Base-by-base conservation (phyloP, 2,797 vertebrate genomes). In the Neosalanx taihuensis region DNA sequence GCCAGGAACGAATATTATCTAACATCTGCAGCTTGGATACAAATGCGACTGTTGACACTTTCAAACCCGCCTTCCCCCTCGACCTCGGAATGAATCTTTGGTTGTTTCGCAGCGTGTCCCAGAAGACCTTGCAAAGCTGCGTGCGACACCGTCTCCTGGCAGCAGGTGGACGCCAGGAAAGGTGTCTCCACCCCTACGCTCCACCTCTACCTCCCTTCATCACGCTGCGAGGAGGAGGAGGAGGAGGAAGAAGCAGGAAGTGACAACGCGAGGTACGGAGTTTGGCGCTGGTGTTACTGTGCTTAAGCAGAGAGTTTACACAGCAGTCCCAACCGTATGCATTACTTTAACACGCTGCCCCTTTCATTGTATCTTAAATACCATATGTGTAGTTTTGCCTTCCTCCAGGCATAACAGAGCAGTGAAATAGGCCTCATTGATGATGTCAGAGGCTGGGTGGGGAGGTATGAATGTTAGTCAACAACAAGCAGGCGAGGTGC, bases 181-280 rank as follows among this genome's bases (percentile, higher is more conserved):
- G 61, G 31, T 1, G 30, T 71, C 72, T 30, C 62, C 7, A 30
- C 79, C 59, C 69, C 84, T 12, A 72, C 79, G 2, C 82, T 91
- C 3, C 87, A 88, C 77, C 81, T 92, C 49, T 89, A 87, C 30
- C 76, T 92, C 51, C 90, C 86, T 53, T 79, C 80, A 9, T 72
- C 75, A 1, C 31, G 61, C 58, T 81, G 69, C 46, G 75, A 86
- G 3, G 85, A 85, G 20, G 74, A 84, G 66, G 76, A 86, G 7
- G 72, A 74, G 57, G 73, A 69, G 57, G 73, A 69, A 0, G 0
- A 41, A 0, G 63, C 70, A 2, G 56, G 18, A 3, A 20, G 61
- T 1, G 75, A 79, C 18, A 73, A 73, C 10, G 71, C 49, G 17
- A 81, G 84, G 84, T 88, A 72, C 0, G 65, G 51, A 57, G 6